Conservation (phyloP, 2,797 vertebrate genomes). For the Oreortyx pictus region DNA sequence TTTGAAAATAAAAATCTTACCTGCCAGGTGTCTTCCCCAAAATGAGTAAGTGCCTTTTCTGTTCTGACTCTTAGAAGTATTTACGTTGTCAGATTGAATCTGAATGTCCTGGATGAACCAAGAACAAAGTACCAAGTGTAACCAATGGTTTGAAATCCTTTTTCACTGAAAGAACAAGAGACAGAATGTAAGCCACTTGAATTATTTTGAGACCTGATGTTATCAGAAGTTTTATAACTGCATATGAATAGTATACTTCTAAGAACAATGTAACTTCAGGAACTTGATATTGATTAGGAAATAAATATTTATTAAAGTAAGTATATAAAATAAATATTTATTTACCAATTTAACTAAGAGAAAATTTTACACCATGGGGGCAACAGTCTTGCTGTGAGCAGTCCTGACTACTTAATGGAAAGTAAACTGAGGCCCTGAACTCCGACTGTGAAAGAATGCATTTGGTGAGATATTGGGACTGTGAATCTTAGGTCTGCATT, state of each 20-base stretch:
- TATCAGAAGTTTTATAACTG: constrained; percentile 41
- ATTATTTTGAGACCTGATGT: constrained; percentile 40
- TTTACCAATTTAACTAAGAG: constrained; percentile 57
- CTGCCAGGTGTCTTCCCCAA: constrained; percentile 69
- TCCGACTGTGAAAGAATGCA: background rate
- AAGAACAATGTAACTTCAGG: constrained; percentile 70
- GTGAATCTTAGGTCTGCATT: constrained; percentile 30
- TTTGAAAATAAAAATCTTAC: constrained; percentile 59
- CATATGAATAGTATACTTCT: constrained; percentile 57
- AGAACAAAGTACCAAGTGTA: background rate
- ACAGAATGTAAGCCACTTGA: constrained; percentile 58
- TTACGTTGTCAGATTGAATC: constrained; percentile 52
- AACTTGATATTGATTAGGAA: constrained; percentile 63
- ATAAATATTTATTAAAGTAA: constrained; percentile 70
- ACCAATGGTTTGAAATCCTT: constrained; percentile 53
- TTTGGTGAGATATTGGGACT: constrained; percentile 46
- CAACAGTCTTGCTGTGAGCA: constrained; percentile 62
- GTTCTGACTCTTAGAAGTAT: constrained; percentile 72
- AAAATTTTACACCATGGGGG: constrained; percentile 31
- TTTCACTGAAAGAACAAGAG: constrained; percentile 38
- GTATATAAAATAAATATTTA: constrained; percentile 71
- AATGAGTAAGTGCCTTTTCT: constrained; percentile 75
- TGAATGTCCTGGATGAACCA: constrained; percentile 61
- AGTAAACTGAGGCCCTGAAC: constrained; percentile 41
- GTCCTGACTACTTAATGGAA: constrained; percentile 53